These are phyloP conservation scores for Conus betulinus DNA, from an alignment of 1,140 invertebrate species.

Conservation along the genomic window DNA sequence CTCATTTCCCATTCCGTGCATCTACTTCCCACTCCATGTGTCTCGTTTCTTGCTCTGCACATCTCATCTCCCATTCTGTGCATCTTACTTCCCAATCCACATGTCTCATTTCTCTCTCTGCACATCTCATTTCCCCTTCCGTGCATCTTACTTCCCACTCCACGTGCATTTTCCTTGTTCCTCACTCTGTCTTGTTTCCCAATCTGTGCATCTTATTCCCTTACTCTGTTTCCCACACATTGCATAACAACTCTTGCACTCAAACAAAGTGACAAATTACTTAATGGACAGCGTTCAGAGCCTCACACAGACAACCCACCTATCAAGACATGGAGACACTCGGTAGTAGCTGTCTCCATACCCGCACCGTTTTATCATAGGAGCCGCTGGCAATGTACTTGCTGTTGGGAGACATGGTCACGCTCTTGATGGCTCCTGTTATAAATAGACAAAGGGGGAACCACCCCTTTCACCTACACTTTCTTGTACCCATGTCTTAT, in stretches of 20 bases:
- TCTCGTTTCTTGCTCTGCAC: too few species aligned
- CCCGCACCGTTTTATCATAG: conserved; percentile 67
- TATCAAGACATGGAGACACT: conserved; percentile 56
- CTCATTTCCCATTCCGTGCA: too few species aligned
- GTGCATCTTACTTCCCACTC: too few species aligned
- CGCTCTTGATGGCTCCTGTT: conserved; percentile 70
- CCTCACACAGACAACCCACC: conserved; percentile 44
- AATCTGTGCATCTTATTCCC: too few species aligned
- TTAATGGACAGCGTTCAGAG: background rate
- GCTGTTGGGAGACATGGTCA: conserved; percentile 67
- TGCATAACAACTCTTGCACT: background rate
- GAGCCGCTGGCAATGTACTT: conserved; percentile 73
- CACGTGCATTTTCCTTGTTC: too few species aligned
- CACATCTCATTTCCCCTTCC: too few species aligned
- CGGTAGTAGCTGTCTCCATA: conserved; percentile 59
- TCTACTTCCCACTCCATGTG: too few species aligned
- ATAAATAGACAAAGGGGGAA: conserved; percentile 20
- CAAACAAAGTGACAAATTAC: conserved; percentile 22
- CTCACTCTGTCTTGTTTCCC: too few species aligned
- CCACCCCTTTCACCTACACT: background rate
- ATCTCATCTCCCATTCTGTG: too few species aligned
- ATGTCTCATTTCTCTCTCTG: too few species aligned
- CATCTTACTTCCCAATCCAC: too few species aligned
- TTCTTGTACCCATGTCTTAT: background rate
- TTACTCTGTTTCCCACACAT: too few species aligned